Conservation (phyloP, 2,113 vertebrate genomes). For the Brachypteracias leptosomus region DNA sequence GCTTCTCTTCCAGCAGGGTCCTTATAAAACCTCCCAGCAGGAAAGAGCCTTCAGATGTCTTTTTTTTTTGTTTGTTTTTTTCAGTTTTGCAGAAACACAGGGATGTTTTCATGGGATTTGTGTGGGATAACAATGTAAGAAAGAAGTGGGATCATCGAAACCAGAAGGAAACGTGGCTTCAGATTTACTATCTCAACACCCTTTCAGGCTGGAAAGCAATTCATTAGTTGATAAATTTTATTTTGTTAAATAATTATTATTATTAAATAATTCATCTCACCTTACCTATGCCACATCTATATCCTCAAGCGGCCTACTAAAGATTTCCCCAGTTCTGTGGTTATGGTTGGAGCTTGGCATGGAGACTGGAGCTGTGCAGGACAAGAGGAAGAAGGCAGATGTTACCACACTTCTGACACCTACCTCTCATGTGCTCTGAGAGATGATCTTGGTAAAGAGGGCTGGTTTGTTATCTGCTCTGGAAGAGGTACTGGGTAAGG, state of each 20-base stretch:
- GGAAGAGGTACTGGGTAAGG: background rate
- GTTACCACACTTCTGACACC: background rate
- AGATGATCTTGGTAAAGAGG: background rate
- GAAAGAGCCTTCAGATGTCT: too few species aligned
- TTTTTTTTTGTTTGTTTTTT: background rate
- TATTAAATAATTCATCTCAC: background rate
- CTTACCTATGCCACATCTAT: background rate
- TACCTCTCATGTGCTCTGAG: background rate
- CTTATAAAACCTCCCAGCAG: too few species aligned
- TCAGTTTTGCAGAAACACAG: background rate
- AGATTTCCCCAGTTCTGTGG: accelerated
- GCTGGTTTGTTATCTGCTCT: background rate
- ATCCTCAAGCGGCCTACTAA: background rate
- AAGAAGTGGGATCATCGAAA: background rate
- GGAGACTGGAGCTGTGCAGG: background rate
- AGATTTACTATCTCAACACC: background rate
- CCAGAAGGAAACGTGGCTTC: background rate
- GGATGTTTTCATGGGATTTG: background rate
- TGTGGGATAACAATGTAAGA: background rate
- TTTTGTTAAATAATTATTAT: too few species aligned
- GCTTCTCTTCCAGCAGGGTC: background rate
- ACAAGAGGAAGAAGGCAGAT: background rate
- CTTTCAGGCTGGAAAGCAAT: background rate
- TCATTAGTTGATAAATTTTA: background rate
- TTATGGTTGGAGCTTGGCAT: background rate